Base-by-base conservation (phyloP, 2,888 invertebrate species). In the Leucophenga montana region DNA sequence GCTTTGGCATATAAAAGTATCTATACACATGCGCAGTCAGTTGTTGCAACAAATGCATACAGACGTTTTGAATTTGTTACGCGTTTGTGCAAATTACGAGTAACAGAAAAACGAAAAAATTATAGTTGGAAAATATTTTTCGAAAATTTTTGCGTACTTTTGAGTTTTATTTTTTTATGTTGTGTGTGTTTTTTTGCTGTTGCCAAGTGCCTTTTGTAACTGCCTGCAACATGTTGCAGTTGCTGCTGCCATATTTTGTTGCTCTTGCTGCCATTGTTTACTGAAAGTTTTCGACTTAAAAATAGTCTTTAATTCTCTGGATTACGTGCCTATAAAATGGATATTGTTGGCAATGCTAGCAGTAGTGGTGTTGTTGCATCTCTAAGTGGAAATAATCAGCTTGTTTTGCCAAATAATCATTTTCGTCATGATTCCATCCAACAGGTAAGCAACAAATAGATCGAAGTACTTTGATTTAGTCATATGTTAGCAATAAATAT, bases 381-480 rank as follows among this genome's bases (percentile, higher is more conserved):
- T 20, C 73, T 80, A 70, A 75, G 80, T 69, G 62, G 46, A 68
- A 82, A 83, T 79, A 88, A 87, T 84, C 86, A 87, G 79, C 84
- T 86, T 78, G 85, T 85, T 76, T 84, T 89, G 80, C 88, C 88
- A 72, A 89, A 89, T 80, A 89, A 89, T 85, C 88, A 88, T 80
- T 88, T 87, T 86, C 88, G 88, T 67, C 87, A 86, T 84, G 89
- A 89, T 78, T 83, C 86, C 72, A 69, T 82, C 75, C 83, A 83
- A 78, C 88, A 88, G 88, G 88, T 88, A 88, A 86, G 33, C 39
- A 11, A 5, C 1, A 39, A 39, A 4, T 27, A 27, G 27, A 2
- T 3, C 4, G 27, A 27, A 27, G 27, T 27, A 27, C 27, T 27
- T 27, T 4, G 4, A 3, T 27, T 27, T 27, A 27, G 4, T 3